These are phyloP conservation scores for Lasiurus cinereus DNA, from an alignment of 2,113 vertebrate genomes.

Conservation along the genomic window DNA sequence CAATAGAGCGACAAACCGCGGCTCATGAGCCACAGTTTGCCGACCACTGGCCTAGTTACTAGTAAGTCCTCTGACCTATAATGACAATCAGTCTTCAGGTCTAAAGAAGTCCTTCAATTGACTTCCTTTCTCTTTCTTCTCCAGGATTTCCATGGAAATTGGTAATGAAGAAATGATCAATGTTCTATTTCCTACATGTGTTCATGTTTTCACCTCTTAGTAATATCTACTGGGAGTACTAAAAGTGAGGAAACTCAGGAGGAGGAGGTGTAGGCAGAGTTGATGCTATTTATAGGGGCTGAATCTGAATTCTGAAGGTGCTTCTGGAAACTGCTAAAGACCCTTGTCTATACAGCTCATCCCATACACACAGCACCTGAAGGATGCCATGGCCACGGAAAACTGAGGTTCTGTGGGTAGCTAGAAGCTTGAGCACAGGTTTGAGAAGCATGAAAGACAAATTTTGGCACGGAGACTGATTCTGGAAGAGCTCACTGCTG, in stretches of 20 bases:
- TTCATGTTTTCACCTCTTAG: slow-evolving; percentile 46
- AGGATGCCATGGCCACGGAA: not conserved
- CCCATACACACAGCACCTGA: not conserved
- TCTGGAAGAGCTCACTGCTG: slow-evolving; percentile 3
- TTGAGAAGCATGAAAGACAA: not conserved
- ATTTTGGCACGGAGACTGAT: not conserved
- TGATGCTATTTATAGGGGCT: slow-evolving; percentile 36
- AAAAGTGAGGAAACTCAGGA: slow-evolving; percentile 34
- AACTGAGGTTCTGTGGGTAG: not conserved
- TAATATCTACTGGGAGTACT: slow-evolving; percentile 34
- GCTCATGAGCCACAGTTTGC: too few species aligned
- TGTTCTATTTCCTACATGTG: slow-evolving; percentile 22
- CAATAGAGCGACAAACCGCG: too few species aligned
- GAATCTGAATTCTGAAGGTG: slow-evolving; percentile 21
- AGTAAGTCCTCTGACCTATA: not conserved
- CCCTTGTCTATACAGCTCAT: not conserved
- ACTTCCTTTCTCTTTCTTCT: slow-evolving; percentile 44
- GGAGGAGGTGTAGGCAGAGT: slow-evolving; percentile 20
- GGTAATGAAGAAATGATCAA: slow-evolving; percentile 11
- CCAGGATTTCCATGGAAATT: slow-evolving; percentile 40
- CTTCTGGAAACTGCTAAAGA: not conserved
- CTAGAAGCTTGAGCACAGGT: not conserved
- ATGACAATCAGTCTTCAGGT: slow-evolving; percentile 6
- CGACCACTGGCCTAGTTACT: too few species aligned
- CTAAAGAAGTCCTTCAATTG: not conserved